These are phyloP conservation scores for Strix occidentalis DNA, from an alignment of 2,797 vertebrate genomes.

Conservation along the genomic window DNA sequence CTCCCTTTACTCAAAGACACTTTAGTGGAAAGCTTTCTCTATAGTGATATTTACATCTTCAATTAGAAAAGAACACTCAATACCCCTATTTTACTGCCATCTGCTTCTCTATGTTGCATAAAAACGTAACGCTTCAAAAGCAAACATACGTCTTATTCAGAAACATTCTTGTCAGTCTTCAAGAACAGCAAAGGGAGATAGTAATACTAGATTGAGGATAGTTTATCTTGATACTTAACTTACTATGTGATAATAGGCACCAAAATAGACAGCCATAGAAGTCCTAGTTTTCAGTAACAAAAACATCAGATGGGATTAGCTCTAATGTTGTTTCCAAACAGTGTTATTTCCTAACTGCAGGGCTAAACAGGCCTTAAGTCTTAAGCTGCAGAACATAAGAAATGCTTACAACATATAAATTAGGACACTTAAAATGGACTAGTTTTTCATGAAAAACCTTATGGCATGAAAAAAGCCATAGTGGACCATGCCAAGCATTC, in stretches of 20 bases:
- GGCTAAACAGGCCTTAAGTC: background rate
- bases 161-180: background rate
- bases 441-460: background rate
- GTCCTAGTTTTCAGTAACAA: background rate
- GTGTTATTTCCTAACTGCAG: background rate
- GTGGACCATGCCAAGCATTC: background rate
- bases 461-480: background rate
- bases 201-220: background rate
- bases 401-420: background rate
- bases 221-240: background rate
- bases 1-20: background rate
- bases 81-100: background rate
- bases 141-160: background rate
- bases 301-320: background rate
- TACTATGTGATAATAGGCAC: background rate
- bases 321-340: background rate
- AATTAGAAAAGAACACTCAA: background rate
- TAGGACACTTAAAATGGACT: background rate
- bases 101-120: background rate
- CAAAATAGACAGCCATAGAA: background rate
- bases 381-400: background rate
- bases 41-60: background rate
- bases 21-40: background rate
- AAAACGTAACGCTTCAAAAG: background rate
- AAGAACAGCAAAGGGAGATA: background rate